Evolutionary conservation across 35 echinoderm and acorn worm genomes (phyloP).

Genomic region (Apostichopus japonicus): DNA sequence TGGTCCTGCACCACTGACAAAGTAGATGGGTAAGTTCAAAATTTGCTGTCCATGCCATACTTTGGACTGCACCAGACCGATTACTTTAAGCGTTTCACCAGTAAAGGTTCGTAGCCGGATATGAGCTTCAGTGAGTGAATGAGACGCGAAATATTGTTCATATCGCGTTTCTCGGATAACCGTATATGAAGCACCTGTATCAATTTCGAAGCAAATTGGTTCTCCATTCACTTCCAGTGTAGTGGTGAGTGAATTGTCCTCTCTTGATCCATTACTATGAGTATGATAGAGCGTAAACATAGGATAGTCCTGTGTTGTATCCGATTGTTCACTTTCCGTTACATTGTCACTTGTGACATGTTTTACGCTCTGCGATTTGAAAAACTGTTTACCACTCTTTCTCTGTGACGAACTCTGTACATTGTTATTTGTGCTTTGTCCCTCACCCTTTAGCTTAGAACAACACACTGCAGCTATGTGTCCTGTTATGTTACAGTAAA

Average conservation of each 20-base stretch:
- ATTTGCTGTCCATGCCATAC: not conserved
- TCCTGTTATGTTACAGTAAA: not conserved
- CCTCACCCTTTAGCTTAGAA: not conserved
- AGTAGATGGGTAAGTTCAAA: constrained; percentile 28
- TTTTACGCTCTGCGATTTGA: not conserved
- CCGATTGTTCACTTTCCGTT: not conserved
- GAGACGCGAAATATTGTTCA: constrained; percentile 14
- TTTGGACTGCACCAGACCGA: constrained; percentile 17
- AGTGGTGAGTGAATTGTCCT: not conserved
- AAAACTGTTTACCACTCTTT: not conserved
- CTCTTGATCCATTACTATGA: not conserved
- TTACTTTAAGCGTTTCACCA: not conserved
- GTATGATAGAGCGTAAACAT: constrained; percentile 18
- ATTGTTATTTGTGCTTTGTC: not conserved
- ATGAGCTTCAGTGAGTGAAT: not conserved
- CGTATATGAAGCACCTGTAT: constrained; percentile 38
- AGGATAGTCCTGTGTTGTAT: not conserved
- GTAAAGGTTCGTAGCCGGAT: constrained; percentile 13
- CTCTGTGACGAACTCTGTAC: constrained; percentile 10
- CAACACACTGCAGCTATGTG: constrained; percentile 12
- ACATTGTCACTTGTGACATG: not conserved
- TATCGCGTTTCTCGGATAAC: not conserved
- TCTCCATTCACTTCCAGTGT: not conserved
- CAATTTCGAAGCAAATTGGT: constrained; percentile 50
- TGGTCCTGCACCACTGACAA: constrained; percentile 42